These are phyloP conservation scores for Oxystoma pomonae DNA, from an alignment of 2,888 invertebrate genomes.

Conservation along the genomic window DNA sequence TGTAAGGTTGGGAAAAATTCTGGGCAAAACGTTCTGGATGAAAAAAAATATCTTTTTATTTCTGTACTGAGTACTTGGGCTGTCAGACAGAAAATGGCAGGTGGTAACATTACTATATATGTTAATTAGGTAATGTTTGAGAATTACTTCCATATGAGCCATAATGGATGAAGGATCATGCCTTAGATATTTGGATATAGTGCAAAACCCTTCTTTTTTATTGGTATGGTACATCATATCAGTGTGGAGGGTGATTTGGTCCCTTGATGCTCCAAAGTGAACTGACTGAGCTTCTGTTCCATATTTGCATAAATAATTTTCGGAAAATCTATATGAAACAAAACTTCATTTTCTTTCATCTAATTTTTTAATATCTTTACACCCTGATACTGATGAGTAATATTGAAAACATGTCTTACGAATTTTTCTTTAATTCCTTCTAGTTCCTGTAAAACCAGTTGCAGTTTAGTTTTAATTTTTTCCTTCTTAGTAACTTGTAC, in stretches of 20 bases:
- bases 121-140: constrained; percentile 1
- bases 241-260: constrained; percentile 8
- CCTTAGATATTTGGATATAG: constrained; percentile 1
- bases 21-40: neutral
- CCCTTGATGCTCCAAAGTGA: constrained; percentile 8
- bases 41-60: constrained; percentile 5
- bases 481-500: constrained; percentile 1
- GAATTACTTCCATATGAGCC: constrained; percentile 1
- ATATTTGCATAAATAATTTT: constrained; percentile 6
- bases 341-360: constrained; percentile 20
- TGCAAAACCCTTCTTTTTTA: constrained; percentile 5
- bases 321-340: constrained; percentile 7
- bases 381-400: neutral
- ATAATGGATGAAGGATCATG: constrained; percentile 2
- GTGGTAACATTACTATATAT: constrained; percentile 1
- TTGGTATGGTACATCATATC: constrained; percentile 4
- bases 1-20: neutral
- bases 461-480: neutral
- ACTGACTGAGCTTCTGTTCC: constrained; percentile 5
- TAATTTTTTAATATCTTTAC: constrained; percentile 25
- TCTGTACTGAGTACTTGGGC: constrained; percentile 3
- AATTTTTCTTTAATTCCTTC: neutral
- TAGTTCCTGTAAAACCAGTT: neutral
- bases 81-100: constrained; percentile 6
- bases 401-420: neutral